Conservation (phyloP, 2,797 vertebrate genomes). For the Acrossocheilus fasciatus region DNA sequence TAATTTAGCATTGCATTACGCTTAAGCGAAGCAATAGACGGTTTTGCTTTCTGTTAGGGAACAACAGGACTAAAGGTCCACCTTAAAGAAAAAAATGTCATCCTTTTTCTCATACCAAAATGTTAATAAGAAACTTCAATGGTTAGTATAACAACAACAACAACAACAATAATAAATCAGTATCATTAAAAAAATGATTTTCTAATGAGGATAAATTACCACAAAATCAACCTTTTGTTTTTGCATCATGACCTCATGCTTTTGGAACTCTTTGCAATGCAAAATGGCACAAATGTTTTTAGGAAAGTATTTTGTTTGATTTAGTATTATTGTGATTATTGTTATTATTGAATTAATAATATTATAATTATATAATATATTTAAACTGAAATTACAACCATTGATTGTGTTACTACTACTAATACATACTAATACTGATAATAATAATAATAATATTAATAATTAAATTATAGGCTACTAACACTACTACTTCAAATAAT, state of each 20-base stretch:
- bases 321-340: background rate
- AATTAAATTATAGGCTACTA: too few relatives aligned
- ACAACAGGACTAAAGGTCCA: background rate
- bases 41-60: background rate
- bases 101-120: background rate
- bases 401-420: background rate
- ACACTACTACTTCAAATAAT: background rate
- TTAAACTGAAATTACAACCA: background rate
- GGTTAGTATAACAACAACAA: background rate
- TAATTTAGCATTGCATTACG: background rate
- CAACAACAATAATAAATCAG: background rate
- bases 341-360: background rate
- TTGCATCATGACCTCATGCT: background rate
- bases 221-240: background rate
- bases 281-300: background rate
- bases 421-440: background rate
- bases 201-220: background rate
- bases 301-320: background rate
- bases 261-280: background rate
- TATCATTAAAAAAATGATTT: background rate
- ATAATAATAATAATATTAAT: background rate
- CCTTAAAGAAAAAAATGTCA: background rate
- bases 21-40: background rate
- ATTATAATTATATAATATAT: background rate
- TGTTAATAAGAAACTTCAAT: background rate